Base-by-base conservation (phyloP, 2,888 invertebrate species). In the Prosapia bicincta region DNA sequence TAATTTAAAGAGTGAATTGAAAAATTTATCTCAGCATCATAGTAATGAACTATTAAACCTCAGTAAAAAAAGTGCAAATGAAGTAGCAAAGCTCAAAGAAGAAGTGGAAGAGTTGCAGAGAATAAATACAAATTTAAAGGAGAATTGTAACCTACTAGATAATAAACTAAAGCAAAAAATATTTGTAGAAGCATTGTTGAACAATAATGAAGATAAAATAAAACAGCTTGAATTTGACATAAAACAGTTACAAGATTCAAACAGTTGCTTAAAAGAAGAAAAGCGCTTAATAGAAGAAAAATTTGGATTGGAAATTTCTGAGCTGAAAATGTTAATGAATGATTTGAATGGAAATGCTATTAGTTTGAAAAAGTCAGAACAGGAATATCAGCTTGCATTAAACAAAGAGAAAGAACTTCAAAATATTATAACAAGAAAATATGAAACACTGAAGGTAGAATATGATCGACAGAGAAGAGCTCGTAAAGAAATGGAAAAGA, bases 1-100 rank as follows among this genome's bases (percentile, higher is more conserved):
- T 0, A 86, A 87, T 81, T 79, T 87, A 38, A 86, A 88, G 81
- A 86, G 86, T 69, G 87, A 88, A 80, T 85, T 87, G 81, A 86
- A 86, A 86, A 86, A 25, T 28, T 38, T 76, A 26, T 28, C 76
- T 20, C 28, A 65, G 26, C 72, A 76, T 65, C 69, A 69, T n/a
- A 69, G 65, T 66, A 20, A 15, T 9, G 72, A 76, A 24, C 28
- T 76, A 9, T 69, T 54, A 72, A 76, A 76, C 26, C 32, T 69
- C 1, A 66, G 72, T 25, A 69, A 43, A 54, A 76, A 73, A 66
- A 70, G 73, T 66, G 66, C 66, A 23, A 67, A 76, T 5, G 75
- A 73, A 71, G 66, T 73, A 6, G 15, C 23, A 23, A 72, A 72
- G 25, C 25, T 77, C 66, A 76, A 73, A 15, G 73, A 76, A 25